Conservation (phyloP, 1,140 invertebrate species). For the Drosophila seguyi region DNA sequence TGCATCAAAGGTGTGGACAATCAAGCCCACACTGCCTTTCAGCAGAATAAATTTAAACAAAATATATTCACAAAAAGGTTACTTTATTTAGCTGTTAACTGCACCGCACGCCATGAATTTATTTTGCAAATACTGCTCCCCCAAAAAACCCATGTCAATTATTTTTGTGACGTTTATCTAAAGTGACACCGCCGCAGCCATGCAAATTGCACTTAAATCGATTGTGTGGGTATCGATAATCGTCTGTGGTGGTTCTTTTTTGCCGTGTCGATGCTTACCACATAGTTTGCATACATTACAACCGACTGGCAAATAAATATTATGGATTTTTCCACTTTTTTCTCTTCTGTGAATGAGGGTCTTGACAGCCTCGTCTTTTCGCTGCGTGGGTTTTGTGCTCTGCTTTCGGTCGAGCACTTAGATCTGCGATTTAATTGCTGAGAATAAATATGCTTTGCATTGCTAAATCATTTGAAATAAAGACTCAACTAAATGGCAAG, state of each 20-base stretch:
- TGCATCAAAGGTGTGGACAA: conserved; percentile 59
- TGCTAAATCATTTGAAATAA: conserved; percentile 8
- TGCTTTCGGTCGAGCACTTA: conserved; percentile 33
- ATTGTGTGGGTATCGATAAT: conserved; percentile 70
- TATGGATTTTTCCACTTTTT: conserved; percentile 48
- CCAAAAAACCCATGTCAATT: conserved; percentile 52
- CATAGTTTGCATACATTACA: conserved; percentile 67
- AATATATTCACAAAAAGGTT: neutral
- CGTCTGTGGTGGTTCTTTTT: conserved; percentile 37
- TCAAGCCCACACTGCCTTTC: neutral
- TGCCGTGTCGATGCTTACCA: conserved; percentile 41
- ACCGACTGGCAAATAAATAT: conserved; percentile 49
- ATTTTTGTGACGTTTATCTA: conserved; percentile 51
- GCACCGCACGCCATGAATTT: neutral
- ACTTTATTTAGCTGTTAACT: conserved; percentile 13
- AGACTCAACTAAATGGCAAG: conserved; percentile 33
- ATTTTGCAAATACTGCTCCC: conserved; percentile 34
- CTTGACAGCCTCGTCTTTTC: conserved; percentile 4
- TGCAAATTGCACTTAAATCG: conserved; percentile 56
- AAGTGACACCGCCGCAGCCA: conserved; percentile 60
- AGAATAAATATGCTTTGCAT: conserved; percentile 28
- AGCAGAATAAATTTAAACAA: neutral
- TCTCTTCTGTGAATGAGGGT: conserved; percentile 9
- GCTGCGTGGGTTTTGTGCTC: conserved; percentile 48
- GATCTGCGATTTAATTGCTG: conserved; percentile 24